Evolutionary conservation across 92 coral and sea anemone genomes (phyloP).

Genomic region (Pocillopora meandrina): DNA sequence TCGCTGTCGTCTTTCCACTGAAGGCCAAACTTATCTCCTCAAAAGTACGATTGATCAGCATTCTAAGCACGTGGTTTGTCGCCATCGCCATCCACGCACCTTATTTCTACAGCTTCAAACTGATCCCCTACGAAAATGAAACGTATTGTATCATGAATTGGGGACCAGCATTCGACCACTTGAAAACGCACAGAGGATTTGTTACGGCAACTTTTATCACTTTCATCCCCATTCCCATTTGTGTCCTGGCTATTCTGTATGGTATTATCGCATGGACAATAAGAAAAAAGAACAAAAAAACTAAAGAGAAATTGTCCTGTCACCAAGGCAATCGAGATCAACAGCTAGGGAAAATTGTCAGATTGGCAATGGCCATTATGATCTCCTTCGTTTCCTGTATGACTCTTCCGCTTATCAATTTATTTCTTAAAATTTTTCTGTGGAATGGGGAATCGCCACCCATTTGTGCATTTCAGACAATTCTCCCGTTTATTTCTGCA

Average conservation of each 20-base stretch:
- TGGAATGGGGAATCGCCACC: not conserved
- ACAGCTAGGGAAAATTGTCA: not conserved
- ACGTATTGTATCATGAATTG: not conserved
- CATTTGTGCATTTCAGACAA: not conserved
- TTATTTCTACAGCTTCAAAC: constrained; percentile 16
- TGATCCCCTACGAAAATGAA: not conserved
- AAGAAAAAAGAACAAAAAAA: not conserved
- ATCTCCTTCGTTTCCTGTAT: not conserved
- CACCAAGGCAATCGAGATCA: not conserved
- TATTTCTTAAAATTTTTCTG: not conserved
- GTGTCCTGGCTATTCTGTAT: not conserved
- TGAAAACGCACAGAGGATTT: not conserved
- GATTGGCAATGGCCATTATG: not conserved
- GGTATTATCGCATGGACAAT: not conserved
- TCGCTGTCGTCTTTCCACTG: not conserved
- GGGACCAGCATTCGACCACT: constrained; percentile 7
- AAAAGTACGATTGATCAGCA: not conserved
- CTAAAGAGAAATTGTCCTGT: not conserved
- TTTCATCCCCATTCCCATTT: not conserved
- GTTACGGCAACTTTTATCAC: not conserved
- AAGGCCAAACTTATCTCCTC: not conserved
- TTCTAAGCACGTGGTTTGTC: not conserved
- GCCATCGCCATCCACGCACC: not conserved
- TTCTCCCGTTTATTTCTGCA: not conserved
- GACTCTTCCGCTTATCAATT: not conserved